phyloP scores from a whole-genome alignment of 2,888 invertebrate species.

The Cataglyphis altisquamis region DNA sequence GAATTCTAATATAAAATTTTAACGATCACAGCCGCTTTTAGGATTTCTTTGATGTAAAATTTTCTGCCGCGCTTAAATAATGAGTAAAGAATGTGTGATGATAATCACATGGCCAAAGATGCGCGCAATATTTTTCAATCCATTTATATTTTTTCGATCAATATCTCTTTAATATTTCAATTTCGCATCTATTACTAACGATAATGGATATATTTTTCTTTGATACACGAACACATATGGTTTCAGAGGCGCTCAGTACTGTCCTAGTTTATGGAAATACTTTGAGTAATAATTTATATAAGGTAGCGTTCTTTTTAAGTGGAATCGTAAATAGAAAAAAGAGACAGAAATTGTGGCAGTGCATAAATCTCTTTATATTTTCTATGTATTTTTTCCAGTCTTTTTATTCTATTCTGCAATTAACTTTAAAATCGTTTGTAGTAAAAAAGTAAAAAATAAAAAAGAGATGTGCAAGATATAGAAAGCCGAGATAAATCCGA shows the following conservation, averaged over 20 bases:
- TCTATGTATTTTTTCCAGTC: constrained; percentile 6
- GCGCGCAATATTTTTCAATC: not conserved
- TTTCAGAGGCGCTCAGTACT: not conserved
- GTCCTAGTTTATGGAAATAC: not conserved
- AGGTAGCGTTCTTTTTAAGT: not conserved
- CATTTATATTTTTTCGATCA: constrained; percentile 4
- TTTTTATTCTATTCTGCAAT: not conserved
- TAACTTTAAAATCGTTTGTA: not conserved
- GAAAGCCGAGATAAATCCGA: not conserved
- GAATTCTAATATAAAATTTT: constrained; percentile 16
- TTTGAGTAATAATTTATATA: constrained; percentile 25
- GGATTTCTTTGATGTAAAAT: not conserved
- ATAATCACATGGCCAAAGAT: not conserved
- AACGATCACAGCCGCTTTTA: constrained; percentile 10
- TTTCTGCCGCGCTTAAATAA: not conserved
- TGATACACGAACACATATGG: not conserved
- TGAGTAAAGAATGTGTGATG: not conserved
- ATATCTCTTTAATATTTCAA: constrained; percentile 31
- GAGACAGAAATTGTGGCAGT: not conserved
- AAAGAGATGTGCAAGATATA: not conserved
- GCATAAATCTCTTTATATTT: not conserved
- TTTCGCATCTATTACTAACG: not conserved
- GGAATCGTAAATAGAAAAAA: constrained; percentile 11
- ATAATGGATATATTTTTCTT: not conserved
- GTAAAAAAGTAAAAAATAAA: not conserved